These are phyloP conservation scores for Meloidogyne floridensis DNA, from an alignment of 1,140 invertebrate species.

Conservation along the genomic window DNA sequence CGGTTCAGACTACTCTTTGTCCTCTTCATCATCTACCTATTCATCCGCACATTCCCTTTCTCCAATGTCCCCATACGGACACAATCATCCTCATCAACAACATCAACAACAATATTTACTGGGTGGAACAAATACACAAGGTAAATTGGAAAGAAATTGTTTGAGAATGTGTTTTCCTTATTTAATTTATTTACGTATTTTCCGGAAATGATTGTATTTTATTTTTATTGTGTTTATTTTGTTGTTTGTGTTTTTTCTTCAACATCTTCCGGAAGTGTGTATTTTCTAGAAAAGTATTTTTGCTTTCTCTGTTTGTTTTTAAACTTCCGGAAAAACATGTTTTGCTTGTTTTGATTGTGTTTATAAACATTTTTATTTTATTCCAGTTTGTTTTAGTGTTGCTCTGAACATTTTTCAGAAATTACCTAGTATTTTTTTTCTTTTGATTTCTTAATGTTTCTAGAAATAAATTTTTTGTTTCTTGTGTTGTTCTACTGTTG, in stretches of 20 bases:
- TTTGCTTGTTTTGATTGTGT: too few relatives aligned
- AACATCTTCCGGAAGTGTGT: too few relatives aligned
- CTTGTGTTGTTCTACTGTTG: too few relatives aligned
- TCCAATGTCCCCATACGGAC: slow-evolving; percentile 27
- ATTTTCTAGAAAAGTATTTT: too few relatives aligned
- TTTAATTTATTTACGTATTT: not conserved
- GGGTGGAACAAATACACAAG: not conserved
- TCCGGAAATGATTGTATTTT: not conserved
- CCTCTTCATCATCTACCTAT: slow-evolving; percentile 25
- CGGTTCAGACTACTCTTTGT: slow-evolving; percentile 34
- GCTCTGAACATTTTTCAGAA: too few relatives aligned
- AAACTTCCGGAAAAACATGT: too few relatives aligned
- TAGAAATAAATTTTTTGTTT: too few relatives aligned
- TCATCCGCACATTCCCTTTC: slow-evolving; percentile 27
- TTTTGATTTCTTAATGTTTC: too few relatives aligned
- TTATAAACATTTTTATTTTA: too few relatives aligned
- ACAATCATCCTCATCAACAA: slow-evolving; percentile 4
- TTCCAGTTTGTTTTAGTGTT: too few relatives aligned
- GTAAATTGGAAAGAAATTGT: not conserved
- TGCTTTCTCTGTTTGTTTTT: too few relatives aligned
- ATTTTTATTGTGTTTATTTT: not conserved
- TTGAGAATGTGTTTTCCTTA: not conserved
- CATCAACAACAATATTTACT: not conserved
- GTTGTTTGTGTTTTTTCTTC: not conserved
- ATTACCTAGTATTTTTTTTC: too few relatives aligned